Evolutionary conservation across 53 echinoderm and acorn worm species (phyloP), one percentile per base, ranked within the genome.

Genomic region (Antedon mediterranea): DNA sequence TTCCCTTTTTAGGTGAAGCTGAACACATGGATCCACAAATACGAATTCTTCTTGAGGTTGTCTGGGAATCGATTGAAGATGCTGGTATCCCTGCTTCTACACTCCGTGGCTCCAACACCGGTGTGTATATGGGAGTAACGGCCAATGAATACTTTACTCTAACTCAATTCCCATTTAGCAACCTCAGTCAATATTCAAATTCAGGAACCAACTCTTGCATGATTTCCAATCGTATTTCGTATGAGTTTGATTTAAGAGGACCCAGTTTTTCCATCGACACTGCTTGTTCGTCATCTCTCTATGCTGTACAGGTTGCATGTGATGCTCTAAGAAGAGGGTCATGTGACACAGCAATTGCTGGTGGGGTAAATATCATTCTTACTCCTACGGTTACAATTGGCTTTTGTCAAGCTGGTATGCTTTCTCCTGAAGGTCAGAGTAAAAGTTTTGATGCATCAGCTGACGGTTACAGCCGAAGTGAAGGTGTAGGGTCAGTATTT

Each of bases 261-360:
- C 88, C 88, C 0, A 88, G 88, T 75, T 84, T 84, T 71, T 80
- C 84, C 6, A 77, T 88, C 31, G 88, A 88, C 71, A 88, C 88
- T n/a, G 88, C 88, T 4, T 88, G 88, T 70, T 88, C 88, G 26
- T 88, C 88, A 0, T 88, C 88, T 4, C 88, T 88, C 30, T 88
- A 88, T 28, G 84, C 88, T 3, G 81, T 88, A 41, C 73, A 77
- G 26, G 30, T 84, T 75, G 88, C 88, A 14, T 88, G 88, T 73
- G 81, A 88, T 28, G 88, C 84, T 8, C 33, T 88, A 18, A 88
- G 77, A 33, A 73, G 57, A 29, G 81, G 73, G 14, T 77, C 37
- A 0, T 84, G 84, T 57, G 26, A 80, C n/a, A 81, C 84, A 78
- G 88, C 88, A 30, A 43, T 88, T 26, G 88, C 88, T 30, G 88